phyloP scores from a whole-genome alignment of 2,888 invertebrate species.

The Acleris sparsana region DNA sequence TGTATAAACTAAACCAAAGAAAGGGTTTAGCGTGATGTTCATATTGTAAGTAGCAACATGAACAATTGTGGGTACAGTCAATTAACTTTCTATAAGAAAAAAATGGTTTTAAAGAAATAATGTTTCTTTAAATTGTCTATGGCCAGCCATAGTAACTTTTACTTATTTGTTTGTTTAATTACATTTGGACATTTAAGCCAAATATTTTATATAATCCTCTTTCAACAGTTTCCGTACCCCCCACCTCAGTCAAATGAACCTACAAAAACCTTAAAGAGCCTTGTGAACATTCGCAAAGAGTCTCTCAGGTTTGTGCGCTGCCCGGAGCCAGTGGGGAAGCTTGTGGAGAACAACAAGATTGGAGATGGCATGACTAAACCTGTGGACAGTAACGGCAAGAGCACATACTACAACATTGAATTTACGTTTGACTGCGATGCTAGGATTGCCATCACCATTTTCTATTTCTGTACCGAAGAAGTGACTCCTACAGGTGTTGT shows the following conservation, averaged over 20 bases:
- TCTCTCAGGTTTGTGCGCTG: conserved; percentile 95
- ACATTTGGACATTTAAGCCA: too few relatives aligned
- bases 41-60: too few relatives aligned
- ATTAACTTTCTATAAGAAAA: too few relatives aligned
- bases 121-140: too few relatives aligned
- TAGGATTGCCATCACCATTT: conserved; percentile 95
- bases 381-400: conserved; percentile 85
- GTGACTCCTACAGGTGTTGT: conserved; percentile 92
- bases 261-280: conserved; percentile 96
- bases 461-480: conserved; percentile 98
- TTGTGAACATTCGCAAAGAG: conserved; percentile 98
- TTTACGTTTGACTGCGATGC: conserved; percentile 99
- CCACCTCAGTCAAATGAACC: conserved; percentile 98
- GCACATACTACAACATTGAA: conserved; percentile 94
- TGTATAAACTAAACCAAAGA: too few relatives aligned
- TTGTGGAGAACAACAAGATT: conserved; percentile 77
- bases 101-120: too few relatives aligned
- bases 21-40: too few relatives aligned
- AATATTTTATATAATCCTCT: not conserved
- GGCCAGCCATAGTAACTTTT: too few relatives aligned
- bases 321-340: conserved; percentile 85
- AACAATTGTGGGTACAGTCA: too few relatives aligned
- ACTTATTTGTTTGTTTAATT: too few relatives aligned
- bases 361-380: conserved; percentile 82
- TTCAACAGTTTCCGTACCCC: conserved; percentile 95